A percentile compares a stretch with the other conserved stretches of the same genome.
Evolutionary conservation across 2,888 invertebrate genomes (phyloP).

Genomic region (Synanthedon tipuliformis): DNA sequence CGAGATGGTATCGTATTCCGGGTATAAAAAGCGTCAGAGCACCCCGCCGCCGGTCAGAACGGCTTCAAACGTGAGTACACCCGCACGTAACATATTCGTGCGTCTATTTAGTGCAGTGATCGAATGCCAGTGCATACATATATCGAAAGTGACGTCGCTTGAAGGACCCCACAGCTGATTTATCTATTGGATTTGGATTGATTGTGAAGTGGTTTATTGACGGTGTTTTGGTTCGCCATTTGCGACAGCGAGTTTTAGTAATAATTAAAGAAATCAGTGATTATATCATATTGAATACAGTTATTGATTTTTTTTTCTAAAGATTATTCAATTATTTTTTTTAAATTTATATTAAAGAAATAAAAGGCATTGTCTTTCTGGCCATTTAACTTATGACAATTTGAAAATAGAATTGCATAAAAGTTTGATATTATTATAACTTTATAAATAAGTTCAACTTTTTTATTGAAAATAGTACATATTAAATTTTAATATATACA

Average conservation of each 20-base stretch:
- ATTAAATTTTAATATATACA: no score
- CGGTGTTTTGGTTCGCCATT: conserved; percentile 27
- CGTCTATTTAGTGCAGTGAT: conserved; percentile 37
- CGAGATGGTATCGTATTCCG: conserved; percentile 79
- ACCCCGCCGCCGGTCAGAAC: conserved; percentile 89
- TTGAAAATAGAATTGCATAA: no score
- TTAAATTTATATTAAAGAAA: no score
- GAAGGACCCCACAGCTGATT: conserved; percentile 37
- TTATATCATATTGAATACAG: background rate
- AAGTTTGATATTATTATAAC: no score
- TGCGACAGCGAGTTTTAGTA: background rate
- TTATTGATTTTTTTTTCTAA: background rate
- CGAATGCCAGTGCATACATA: conserved; percentile 34
- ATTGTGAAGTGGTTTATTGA: conserved; percentile 16
- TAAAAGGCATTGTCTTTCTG: no score
- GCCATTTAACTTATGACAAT: no score
- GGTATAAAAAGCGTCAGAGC: conserved; percentile 81
- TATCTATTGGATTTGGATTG: conserved; percentile 49
- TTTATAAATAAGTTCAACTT: no score
- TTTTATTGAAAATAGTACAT: no score
- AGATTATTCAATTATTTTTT: background rate
- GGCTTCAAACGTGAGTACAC: conserved; percentile 95
- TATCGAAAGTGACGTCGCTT: conserved; percentile 34
- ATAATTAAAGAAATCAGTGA: background rate
- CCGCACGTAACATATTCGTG: conserved; percentile 38